These are phyloP conservation scores for Gibbula magus DNA, from an alignment of 2,888 invertebrate genomes.

Conservation along the genomic window DNA sequence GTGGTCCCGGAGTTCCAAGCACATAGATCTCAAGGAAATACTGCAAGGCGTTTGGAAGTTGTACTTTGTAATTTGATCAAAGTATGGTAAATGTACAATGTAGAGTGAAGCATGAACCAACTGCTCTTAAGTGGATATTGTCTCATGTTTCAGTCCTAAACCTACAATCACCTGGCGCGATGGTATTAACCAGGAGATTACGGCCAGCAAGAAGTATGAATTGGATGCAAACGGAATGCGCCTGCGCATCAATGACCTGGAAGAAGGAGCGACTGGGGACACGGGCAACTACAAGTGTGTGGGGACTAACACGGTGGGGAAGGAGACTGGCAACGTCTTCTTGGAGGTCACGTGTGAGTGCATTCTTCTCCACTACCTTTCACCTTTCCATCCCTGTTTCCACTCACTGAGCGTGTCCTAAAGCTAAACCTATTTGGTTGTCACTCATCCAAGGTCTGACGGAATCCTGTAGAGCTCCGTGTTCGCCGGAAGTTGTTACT, in stretches of 20 bases:
- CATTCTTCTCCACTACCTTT: not conserved
- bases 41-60: too few relatives aligned
- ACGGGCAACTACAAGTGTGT: not conserved
- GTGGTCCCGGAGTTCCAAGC: too few relatives aligned
- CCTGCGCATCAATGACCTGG: not conserved
- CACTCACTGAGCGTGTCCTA: too few relatives aligned
- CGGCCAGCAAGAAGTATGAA: not conserved
- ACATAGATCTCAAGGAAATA: too few relatives aligned
- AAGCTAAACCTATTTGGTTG: too few relatives aligned
- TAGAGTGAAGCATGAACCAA: too few relatives aligned
- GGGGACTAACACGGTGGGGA: not conserved
- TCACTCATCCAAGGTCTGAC: too few relatives aligned
- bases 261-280: not conserved
- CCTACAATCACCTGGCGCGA: not conserved
- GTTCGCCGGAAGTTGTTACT: too few relatives aligned
- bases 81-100: too few relatives aligned
- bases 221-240: not conserved
- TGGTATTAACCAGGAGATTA: not conserved
- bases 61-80: too few relatives aligned
- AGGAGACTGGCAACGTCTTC: not conserved
- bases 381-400: not conserved
- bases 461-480: too few relatives aligned
- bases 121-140: too few relatives aligned
- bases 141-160: not conserved
- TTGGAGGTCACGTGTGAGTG: constrained; percentile 16